Conservation (phyloP, 2,113 vertebrate species). For the Burhinus bistriatus region DNA sequence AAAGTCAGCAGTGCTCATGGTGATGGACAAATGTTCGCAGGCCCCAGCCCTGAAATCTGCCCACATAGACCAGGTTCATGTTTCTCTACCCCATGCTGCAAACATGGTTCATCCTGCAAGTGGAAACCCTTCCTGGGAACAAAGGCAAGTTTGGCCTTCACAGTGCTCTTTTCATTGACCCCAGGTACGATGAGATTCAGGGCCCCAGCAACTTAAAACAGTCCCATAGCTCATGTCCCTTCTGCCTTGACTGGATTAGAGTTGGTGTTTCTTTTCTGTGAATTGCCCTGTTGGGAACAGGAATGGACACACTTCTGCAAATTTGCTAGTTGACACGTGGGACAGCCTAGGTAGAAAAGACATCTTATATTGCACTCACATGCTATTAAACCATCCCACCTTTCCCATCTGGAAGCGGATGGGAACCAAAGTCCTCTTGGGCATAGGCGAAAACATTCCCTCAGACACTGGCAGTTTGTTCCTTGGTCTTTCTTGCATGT, state of each 20-base stretch:
- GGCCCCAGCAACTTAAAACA: neutral
- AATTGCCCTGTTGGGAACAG: neutral
- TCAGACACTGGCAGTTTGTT: neutral
- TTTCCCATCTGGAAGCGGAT: neutral
- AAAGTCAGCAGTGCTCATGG: neutral
- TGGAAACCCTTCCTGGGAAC: neutral
- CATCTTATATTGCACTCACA: neutral
- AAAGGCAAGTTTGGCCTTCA: neutral
- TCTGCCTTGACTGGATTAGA: neutral
- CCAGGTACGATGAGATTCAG: neutral
- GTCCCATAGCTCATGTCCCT: neutral
- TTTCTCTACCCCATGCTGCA: neutral
- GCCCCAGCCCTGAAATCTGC: neutral
- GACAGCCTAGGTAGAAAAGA: neutral
- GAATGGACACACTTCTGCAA: neutral
- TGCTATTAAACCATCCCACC: neutral
- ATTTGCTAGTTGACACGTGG: neutral
- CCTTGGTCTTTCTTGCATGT: neutral
- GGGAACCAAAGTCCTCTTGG: neutral
- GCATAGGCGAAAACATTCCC: neutral
- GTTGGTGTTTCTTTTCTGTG: neutral
- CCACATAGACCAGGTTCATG: neutral
- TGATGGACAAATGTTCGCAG: neutral
- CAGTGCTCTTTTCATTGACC: neutral
- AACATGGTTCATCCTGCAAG: neutral